Evolutionary conservation across 1,140 invertebrate genomes (phyloP).

Genomic region (Dinoponera quadriceps): DNA sequence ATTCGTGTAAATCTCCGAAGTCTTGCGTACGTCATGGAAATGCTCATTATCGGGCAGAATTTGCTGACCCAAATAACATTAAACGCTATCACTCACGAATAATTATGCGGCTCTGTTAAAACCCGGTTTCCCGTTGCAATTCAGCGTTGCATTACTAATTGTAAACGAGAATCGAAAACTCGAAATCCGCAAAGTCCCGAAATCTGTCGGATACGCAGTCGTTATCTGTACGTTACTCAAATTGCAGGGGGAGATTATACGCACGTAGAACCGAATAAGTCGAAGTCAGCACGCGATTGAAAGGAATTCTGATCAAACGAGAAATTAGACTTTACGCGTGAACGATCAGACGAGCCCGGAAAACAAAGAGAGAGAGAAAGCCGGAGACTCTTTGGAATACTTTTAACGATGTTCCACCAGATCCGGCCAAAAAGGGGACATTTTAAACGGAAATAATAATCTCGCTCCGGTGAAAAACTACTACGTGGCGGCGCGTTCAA

Average conservation of each 20-base stretch:
- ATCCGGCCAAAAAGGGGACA: conserved; percentile 21
- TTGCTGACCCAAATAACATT: conserved; percentile 53
- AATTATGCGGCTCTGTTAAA: conserved; percentile 50
- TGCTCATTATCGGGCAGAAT: conserved; percentile 41
- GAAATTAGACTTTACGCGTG: conserved; percentile 60
- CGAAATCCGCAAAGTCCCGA: conserved; percentile 7
- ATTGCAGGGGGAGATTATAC: conserved; percentile 41
- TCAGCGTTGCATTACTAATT: conserved; percentile 53
- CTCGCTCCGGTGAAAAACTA: conserved; percentile 74
- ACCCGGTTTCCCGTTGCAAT: conserved; percentile 50
- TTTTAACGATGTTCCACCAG: conserved; percentile 44
- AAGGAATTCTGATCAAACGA: conserved; percentile 63
- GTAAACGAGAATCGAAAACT: conserved; percentile 53
- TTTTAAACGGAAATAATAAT: conserved; percentile 81
- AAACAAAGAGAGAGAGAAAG: conserved; percentile 41
- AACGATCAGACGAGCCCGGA: conserved; percentile 54
- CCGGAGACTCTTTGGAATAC: conserved; percentile 42
- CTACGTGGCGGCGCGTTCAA: conserved; percentile 12
- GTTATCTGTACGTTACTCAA: conserved; percentile 32
- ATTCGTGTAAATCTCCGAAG: conserved; percentile 44
- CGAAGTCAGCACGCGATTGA: conserved; percentile 57
- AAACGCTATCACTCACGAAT: conserved; percentile 52
- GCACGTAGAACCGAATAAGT: conserved; percentile 46
- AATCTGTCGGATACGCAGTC: conserved; percentile 18
- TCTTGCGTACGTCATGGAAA: conserved; percentile 37